Evolutionary conservation across 2,888 invertebrate species (phyloP).

Genomic region (Phortica okadai): DNA sequence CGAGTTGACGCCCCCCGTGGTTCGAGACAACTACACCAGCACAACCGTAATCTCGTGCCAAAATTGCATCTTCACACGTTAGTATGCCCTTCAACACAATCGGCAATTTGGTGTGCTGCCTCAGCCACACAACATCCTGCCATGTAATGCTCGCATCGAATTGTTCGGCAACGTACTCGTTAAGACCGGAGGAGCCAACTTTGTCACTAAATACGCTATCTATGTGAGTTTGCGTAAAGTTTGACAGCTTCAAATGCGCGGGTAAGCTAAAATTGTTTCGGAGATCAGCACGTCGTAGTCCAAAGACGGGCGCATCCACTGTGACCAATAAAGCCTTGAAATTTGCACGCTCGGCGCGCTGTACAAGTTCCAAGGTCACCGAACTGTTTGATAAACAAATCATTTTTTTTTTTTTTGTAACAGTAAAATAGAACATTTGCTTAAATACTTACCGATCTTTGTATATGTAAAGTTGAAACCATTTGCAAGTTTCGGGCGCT

Average conservation of each 20-base stretch:
- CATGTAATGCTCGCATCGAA: slow-evolving; percentile 90
- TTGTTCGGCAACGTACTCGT: slow-evolving; percentile 85
- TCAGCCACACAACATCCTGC: slow-evolving; percentile 91
- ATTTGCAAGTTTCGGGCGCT: slow-evolving; percentile 87
- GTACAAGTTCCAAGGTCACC: slow-evolving; percentile 84
- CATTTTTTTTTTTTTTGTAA: too few species aligned
- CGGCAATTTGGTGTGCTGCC: slow-evolving; percentile 86
- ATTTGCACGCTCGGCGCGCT: slow-evolving; percentile 88
- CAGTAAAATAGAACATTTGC: too few species aligned
- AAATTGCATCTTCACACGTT: slow-evolving; percentile 89
- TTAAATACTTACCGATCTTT: slow-evolving; percentile 81
- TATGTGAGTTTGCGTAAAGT: slow-evolving; percentile 81
- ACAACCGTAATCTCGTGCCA: slow-evolving; percentile 85
- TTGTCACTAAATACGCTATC: slow-evolving; percentile 60
- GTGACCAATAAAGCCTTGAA: slow-evolving; percentile 92
- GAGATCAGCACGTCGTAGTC: slow-evolving; percentile 87
- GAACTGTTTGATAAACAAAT: slow-evolving; percentile 76
- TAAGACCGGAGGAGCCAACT: slow-evolving; percentile 81
- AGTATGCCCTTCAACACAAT: slow-evolving; percentile 91
- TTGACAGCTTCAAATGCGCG: slow-evolving; percentile 87
- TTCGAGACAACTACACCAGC: slow-evolving; percentile 92
- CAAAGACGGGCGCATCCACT: slow-evolving; percentile 92
- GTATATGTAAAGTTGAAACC: slow-evolving; percentile 96
- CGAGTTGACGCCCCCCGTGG: slow-evolving; percentile 91
- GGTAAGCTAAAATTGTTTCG: slow-evolving; percentile 91